Percentiles rank a stretch among this genome's conserved stretches.
These are phyloP conservation scores for Prietella phreatophila DNA, from an alignment of 2,113 vertebrate genomes.

Conservation along the genomic window DNA sequence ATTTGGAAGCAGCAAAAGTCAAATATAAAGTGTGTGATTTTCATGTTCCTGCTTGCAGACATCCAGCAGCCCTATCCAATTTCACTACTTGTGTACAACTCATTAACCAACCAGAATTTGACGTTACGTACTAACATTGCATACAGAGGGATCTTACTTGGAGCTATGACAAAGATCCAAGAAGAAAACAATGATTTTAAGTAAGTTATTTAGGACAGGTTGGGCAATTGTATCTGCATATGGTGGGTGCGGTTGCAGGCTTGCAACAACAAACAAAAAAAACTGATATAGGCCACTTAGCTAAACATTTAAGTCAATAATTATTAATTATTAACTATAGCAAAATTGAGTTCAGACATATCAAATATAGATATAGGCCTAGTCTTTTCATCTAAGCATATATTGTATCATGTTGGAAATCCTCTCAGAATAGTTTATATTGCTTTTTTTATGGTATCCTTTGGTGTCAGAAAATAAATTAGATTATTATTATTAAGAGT, in stretches of 20 bases:
- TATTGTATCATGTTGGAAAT: background rate
- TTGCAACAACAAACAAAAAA: background rate
- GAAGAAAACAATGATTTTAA: background rate
- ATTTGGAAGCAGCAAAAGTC: background rate
- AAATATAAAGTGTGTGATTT: background rate
- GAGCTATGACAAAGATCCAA: constrained; percentile 33
- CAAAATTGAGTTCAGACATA: background rate
- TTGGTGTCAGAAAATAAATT: background rate
- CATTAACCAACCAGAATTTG: constrained; percentile 24
- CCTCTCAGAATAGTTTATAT: background rate
- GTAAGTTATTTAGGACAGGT: background rate
- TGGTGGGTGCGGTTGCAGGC: background rate
- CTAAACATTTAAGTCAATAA: background rate
- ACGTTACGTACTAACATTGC: constrained; percentile 18
- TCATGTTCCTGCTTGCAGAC: background rate
- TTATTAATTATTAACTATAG: background rate
- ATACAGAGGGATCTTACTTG: constrained; percentile 41
- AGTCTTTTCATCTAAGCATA: background rate
- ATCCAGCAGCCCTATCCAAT: constrained; percentile 6
- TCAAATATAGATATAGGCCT: background rate
- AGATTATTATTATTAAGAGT: background rate
- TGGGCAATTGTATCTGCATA: background rate
- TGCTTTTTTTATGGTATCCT: too few relatives aligned
- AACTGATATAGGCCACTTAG: background rate
- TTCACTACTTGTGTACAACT: constrained; percentile 20